Evolutionary conservation across 2,888 invertebrate species (phyloP), one percentile per base, ranked within the genome.

Genomic region (Corythucha ciliata): DNA sequence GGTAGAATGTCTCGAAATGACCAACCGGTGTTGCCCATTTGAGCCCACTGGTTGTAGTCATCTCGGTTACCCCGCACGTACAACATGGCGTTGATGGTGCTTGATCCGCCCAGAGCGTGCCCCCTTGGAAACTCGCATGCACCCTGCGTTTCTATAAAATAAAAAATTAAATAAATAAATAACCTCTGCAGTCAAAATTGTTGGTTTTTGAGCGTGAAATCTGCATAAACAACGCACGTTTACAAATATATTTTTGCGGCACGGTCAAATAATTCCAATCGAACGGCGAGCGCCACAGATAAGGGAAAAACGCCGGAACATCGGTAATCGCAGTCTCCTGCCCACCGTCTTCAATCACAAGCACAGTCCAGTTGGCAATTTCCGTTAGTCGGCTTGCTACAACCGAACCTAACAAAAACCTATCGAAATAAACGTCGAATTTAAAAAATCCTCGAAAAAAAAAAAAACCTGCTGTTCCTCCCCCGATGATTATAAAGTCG

Each of bases 31-130:
- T 81, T 81, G 0, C 82, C 86, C 62, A 78, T 64, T 1, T 69
- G 70, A n/a, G 76, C 75, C 89, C 89, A 89, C 2, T 71, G 68
- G 61, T 87, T 80, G 64, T 82, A 89, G 63, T 88, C 87, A 2
- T 70, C 67, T 1, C 73, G 72, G 59, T 78, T 74, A 10, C 83
- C 85, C 55, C 83, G 69, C 0, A 80, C 81, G 60, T 82, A 83
- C 61, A 82, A 77, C 85, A 89, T 84, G 59, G 79, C 79, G 64
- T 88, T 87, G 7, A 86, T 69, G 0, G 81, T 78, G 57, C 82
- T 81, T 3, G 79, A 80, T 2, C 89, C 89, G 4, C 89, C 89
- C 62, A 89, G 73, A 0, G 83, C 82, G 66, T 82, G 84, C 4
- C 87, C 88, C 32, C 71, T 60, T 0, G 73, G 66, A 39, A 39